Conservation (phyloP, 2,797 vertebrate genomes). For the Prunella strophiata region DNA sequence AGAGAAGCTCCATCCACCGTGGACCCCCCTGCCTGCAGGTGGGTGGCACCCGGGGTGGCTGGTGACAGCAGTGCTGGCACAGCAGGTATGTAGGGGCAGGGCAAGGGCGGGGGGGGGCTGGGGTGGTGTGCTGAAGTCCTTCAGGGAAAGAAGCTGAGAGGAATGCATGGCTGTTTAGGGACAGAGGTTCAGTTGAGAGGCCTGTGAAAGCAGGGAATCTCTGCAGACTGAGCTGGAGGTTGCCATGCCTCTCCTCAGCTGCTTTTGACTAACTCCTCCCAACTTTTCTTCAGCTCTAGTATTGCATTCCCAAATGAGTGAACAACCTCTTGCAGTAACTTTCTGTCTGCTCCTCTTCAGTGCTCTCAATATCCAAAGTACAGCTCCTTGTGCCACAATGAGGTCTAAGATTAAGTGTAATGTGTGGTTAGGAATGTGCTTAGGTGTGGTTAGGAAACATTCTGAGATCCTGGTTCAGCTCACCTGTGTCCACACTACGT, state of each 20-base stretch:
- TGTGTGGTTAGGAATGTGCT: neutral
- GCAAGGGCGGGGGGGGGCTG: no score
- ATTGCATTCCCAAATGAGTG: neutral
- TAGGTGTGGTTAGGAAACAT: neutral
- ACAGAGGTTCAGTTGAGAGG: neutral
- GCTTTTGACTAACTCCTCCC: neutral
- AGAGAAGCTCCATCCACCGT: accelerated
- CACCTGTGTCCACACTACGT: neutral
- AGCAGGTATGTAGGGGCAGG: neutral
- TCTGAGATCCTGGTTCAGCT: neutral
- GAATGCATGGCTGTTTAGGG: neutral
- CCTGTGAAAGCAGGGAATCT: neutral
- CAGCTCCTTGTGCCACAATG: neutral
- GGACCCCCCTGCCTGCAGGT: accelerated
- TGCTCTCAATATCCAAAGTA: neutral
- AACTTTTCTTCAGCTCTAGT: neutral
- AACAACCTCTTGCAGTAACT: neutral
- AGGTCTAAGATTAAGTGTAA: neutral
- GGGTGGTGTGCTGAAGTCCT: neutral
- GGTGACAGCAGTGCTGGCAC: neutral
- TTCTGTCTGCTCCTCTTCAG: neutral
- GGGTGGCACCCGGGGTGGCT: neutral
- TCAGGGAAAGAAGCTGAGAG: neutral
- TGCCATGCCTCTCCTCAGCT: neutral
- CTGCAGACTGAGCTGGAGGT: neutral